phyloP scores from a whole-genome alignment of 2,888 invertebrate genomes.

The Drosophila pseudotakahashii region DNA sequence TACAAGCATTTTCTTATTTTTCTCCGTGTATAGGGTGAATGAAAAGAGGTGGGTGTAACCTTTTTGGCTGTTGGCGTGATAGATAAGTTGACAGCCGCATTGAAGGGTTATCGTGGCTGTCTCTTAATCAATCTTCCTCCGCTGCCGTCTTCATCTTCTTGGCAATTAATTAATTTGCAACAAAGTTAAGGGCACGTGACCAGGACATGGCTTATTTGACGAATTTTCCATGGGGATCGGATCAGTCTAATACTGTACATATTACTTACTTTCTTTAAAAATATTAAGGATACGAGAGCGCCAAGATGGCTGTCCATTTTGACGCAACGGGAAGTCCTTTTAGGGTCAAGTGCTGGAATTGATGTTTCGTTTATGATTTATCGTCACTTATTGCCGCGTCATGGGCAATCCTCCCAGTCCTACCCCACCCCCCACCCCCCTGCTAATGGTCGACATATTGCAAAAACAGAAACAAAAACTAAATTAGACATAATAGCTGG shows the following conservation, averaged over 20 bases:
- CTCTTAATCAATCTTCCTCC: constrained; percentile 69
- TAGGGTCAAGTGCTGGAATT: constrained; percentile 84
- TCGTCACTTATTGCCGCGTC: constrained; percentile 76
- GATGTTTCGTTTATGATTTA: constrained; percentile 85
- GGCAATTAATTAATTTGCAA: constrained; percentile 75
- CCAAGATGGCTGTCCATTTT: constrained; percentile 8
- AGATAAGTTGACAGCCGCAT: constrained; percentile 62
- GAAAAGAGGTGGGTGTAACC: constrained; percentile 28
- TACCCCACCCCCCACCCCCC: constrained; percentile 13
- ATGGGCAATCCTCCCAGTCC: constrained; percentile 45
- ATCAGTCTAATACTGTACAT: not conserved
- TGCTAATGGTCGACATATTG: constrained; percentile 78
- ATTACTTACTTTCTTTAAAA: constrained; percentile 14
- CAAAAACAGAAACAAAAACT: constrained; percentile 78
- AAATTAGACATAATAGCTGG: constrained; percentile 61
- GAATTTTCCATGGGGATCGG: not conserved
- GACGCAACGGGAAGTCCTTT: constrained; percentile 24
- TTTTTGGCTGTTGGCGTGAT: constrained; percentile 68
- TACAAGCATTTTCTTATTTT: not conserved
- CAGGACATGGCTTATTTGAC: constrained; percentile 19
- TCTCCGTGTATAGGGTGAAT: not conserved
- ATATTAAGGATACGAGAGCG: constrained; percentile 4
- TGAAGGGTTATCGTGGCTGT: constrained; percentile 61
- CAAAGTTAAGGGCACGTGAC: constrained; percentile 58
- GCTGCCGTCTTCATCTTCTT: constrained; percentile 19